Evolutionary conservation across 2,113 vertebrate species (phyloP).

Genomic region (Orientallactaga bullata): DNA sequence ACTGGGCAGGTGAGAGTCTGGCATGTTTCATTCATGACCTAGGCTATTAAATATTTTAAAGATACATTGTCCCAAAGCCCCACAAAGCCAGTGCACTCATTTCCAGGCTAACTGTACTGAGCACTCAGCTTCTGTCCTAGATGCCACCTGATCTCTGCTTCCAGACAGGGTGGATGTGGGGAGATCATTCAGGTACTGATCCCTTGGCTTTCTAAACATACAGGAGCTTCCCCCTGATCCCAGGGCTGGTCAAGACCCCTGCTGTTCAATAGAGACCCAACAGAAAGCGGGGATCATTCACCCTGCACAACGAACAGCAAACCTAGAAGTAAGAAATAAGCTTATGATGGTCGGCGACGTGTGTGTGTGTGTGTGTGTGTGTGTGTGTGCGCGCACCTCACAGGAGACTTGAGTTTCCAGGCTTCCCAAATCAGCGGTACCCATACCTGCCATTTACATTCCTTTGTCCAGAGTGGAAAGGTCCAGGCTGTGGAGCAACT

Average conservation of each 20-base stretch:
- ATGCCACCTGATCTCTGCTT: background rate
- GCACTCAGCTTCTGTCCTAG: background rate
- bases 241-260: background rate
- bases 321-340: too few species aligned
- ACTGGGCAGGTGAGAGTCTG: background rate
- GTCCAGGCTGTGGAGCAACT: too few species aligned
- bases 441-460: too few species aligned
- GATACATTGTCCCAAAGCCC: constrained; percentile 42
- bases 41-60: constrained; percentile 74
- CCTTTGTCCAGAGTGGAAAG: too few species aligned
- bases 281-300: background rate
- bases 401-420: too few species aligned
- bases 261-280: too few species aligned
- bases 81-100: constrained; percentile 7
- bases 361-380: too few species aligned
- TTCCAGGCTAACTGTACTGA: background rate
- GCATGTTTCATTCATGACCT: constrained; percentile 38
- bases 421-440: too few species aligned
- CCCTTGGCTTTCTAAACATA: too few species aligned
- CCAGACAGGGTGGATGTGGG: background rate
- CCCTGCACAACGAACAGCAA: background rate
- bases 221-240: background rate
- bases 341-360: too few species aligned
- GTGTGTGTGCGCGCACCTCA: too few species aligned
- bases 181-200: background rate